Conservation (phyloP, 2,797 vertebrate genomes). For the Holocentrus rufus region DNA sequence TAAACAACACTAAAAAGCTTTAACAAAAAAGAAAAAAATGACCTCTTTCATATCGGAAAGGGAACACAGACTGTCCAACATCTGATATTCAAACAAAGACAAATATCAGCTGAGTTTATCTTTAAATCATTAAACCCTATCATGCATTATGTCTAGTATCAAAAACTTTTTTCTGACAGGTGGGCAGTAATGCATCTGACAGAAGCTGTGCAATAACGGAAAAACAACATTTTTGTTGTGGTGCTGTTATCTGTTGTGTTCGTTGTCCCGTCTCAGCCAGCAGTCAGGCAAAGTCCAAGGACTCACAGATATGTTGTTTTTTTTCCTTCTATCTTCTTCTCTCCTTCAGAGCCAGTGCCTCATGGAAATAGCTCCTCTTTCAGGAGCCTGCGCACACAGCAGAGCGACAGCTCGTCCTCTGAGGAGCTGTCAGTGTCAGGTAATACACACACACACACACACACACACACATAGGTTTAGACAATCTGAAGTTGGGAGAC, state of each 20-base stretch:
- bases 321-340: neutral
- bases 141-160: no score
- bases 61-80: no score
- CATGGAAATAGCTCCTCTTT: conserved; percentile 46
- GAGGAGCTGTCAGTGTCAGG: conserved; percentile 76
- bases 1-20: no score
- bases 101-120: no score
- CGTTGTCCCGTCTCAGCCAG: neutral
- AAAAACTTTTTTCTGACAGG: no score
- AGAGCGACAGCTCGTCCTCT: conserved; percentile 69
- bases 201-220: neutral
- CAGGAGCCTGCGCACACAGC: conserved; percentile 57
- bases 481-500: no score
- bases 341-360: conserved; percentile 63
- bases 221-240: conserved; percentile 3
- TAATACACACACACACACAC: conserved; percentile 28
- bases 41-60: no score
- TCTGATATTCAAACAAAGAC: no score
- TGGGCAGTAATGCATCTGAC: neutral
- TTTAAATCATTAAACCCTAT: no score
- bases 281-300: conserved; percentile 24
- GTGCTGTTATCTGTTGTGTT: neutral
- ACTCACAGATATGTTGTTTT: conserved; percentile 6
- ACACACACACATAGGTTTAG: neutral
- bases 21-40: no score